A percentile compares a stretch with the other conserved stretches of the same genome.
phyloP scores from a whole-genome alignment of 2,113 vertebrate species.

The Pygoscelis adeliae region DNA sequence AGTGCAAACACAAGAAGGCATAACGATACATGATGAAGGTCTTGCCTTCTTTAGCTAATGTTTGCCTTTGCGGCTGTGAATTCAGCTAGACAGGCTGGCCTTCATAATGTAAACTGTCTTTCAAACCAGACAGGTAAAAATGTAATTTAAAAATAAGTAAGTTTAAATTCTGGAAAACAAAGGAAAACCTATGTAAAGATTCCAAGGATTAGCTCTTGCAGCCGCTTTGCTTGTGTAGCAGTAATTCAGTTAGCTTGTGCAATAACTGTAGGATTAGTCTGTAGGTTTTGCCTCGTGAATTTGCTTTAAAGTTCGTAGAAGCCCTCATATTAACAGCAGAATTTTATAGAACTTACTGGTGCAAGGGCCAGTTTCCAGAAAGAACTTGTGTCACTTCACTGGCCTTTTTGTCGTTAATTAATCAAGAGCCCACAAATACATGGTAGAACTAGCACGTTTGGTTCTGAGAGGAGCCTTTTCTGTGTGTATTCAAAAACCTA shows the following conservation, averaged over 20 bases:
- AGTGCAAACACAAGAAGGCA: background rate
- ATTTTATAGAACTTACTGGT: background rate
- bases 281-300: background rate
- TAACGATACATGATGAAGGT: background rate
- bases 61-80: background rate
- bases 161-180: background rate
- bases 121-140: background rate
- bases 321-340: background rate
- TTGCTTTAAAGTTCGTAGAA: background rate
- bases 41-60: background rate
- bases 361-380: background rate
- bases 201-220: background rate
- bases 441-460: rapidly evolving
- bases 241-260: background rate
- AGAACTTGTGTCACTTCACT: background rate
- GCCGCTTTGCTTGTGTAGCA: background rate
- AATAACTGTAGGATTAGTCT: background rate
- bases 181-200: background rate
- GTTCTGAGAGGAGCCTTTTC: background rate
- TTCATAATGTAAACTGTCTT: background rate
- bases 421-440: background rate
- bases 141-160: background rate
- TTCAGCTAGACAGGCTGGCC: background rate
- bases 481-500: background rate
- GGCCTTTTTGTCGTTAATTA: background rate